phyloP scores from a whole-genome alignment of 2,113 vertebrate genomes.

The Rhagologus leucostigma region DNA sequence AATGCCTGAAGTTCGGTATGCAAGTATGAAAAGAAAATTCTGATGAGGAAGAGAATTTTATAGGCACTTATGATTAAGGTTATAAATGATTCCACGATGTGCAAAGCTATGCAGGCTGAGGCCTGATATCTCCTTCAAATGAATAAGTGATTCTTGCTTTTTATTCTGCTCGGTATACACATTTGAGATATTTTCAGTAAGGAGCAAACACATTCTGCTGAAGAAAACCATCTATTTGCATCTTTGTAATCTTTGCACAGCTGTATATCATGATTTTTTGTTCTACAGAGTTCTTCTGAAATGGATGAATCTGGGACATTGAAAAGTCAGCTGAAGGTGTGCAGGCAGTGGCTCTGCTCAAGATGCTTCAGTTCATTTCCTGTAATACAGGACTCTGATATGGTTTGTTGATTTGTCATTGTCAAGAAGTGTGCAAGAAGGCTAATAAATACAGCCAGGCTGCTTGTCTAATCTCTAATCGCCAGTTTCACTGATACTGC shows the following conservation, averaged over 20 bases:
- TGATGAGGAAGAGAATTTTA: not conserved
- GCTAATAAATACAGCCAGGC: not conserved
- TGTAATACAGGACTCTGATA: conserved; percentile 2
- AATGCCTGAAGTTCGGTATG: not conserved
- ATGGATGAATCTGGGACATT: not conserved
- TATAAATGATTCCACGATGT: conserved; percentile 25
- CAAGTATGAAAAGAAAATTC: not conserved
- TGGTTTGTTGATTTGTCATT: not conserved
- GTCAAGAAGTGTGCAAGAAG: not conserved
- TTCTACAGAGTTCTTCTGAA: conserved; percentile 24
- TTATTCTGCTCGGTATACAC: conserved; percentile 32
- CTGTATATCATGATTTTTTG: conserved; percentile 25
- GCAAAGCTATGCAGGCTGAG: not conserved
- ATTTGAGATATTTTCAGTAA: conserved; percentile 57
- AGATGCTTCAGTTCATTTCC: not conserved
- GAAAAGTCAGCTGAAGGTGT: conserved; percentile 30
- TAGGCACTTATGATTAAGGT: not conserved
- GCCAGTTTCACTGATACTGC: not conserved
- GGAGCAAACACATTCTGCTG: conserved; percentile 6
- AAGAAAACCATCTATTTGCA: conserved; percentile 29
- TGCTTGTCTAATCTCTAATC: not conserved
- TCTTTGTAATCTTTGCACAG: conserved; percentile 7
- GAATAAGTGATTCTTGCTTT: conserved; percentile 41
- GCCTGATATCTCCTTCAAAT: conserved; percentile 2
- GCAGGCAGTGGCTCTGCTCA: not conserved